Percentiles rank a stretch among this genome's conserved stretches.
Conservation (phyloP, 2,797 vertebrate species). For the Amniataba percoides region DNA sequence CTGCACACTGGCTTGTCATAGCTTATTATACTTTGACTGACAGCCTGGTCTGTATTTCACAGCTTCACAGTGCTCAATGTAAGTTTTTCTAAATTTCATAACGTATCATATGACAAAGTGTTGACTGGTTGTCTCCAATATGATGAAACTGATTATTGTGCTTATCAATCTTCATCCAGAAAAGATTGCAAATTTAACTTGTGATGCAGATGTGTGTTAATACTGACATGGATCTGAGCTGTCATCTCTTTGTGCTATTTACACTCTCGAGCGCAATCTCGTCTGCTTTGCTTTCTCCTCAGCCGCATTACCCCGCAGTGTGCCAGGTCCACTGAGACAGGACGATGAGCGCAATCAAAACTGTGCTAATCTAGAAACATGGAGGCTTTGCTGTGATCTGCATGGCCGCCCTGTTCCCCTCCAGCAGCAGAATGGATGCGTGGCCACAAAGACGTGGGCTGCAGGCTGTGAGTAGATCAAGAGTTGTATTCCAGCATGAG, state of each 20-base stretch:
- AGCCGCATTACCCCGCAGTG: constrained; percentile 45
- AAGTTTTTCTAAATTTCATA: constrained; percentile 4
- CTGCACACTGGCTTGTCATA: constrained; percentile 21
- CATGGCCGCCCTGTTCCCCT: constrained; percentile 77
- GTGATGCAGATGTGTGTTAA: not conserved
- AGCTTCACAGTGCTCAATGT: not conserved
- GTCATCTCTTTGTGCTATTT: not conserved
- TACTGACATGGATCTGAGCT: not conserved
- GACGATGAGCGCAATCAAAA: constrained; percentile 67
- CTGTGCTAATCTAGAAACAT: constrained; percentile 60
- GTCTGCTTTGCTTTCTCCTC: constrained; percentile 44
- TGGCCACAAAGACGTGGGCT: constrained; percentile 86
- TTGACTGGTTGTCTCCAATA: constrained; percentile 6
- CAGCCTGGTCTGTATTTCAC: constrained; percentile 24
- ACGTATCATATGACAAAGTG: constrained; percentile 15
- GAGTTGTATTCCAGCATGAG: not conserved
- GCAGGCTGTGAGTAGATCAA: constrained; percentile 83
- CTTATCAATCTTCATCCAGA: not conserved
- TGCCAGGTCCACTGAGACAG: constrained; percentile 56
- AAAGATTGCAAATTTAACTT: not conserved
- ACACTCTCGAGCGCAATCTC: not conserved
- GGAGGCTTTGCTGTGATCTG: constrained; percentile 75
- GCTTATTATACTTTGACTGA: constrained; percentile 36
- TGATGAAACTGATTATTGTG: not conserved
- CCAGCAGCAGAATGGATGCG: constrained; percentile 85